Base-by-base conservation (phyloP, 2,797 vertebrate genomes). In the Rallus crepitans region DNA sequence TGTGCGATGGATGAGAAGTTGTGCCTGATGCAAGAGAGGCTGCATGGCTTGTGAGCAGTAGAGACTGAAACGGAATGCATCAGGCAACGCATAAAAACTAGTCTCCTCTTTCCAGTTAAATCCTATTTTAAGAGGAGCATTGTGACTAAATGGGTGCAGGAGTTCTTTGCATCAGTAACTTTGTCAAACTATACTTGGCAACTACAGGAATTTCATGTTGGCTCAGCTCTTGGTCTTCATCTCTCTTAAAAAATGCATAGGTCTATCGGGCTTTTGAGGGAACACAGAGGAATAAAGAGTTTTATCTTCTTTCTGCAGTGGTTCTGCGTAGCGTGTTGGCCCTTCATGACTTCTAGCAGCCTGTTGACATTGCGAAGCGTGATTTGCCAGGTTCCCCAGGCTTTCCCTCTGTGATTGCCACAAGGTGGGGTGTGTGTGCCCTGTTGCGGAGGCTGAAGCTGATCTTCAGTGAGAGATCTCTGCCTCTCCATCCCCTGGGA, bases 391-490 rank as follows among this genome's bases (percentile, higher is more conserved):
- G 33, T 64, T 45, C 19, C 31, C 2, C 5, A 12, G 86, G 55
- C 10, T 13, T 63, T 33, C 65, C 53, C 3, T 12, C 0, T 0
- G 25, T 2, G 47, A 6, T 1, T 12, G 68, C 92, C 96, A 16
- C 87, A 48, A 94, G 95, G 23, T 73, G 95, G 95, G 35, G 93
- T 2, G 1, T 28, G 17, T 1, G 83, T 31, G 71, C 88, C 77
- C 47, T 48, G 47, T 48, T 48, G 23, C 5, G 21, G 66, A 8
- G n/a, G 21, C 35, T 33, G 24, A 3, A 2, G 4, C 2, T 12
- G 50, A 35, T 8, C 19, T 16, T 40, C 0, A 0, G 18, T 0
- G 39, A 1, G 10, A 20, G 0, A 2, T 23, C 50, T 52, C 13
- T 8, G 30, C 28, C 2, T 6, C 53, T 39, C n/a, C 35, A 8